A percentile compares a stretch with the other conserved stretches of the same genome.
Evolutionary conservation across 1,140 invertebrate species (phyloP).

Genomic region (Antheraea mylitta): DNA sequence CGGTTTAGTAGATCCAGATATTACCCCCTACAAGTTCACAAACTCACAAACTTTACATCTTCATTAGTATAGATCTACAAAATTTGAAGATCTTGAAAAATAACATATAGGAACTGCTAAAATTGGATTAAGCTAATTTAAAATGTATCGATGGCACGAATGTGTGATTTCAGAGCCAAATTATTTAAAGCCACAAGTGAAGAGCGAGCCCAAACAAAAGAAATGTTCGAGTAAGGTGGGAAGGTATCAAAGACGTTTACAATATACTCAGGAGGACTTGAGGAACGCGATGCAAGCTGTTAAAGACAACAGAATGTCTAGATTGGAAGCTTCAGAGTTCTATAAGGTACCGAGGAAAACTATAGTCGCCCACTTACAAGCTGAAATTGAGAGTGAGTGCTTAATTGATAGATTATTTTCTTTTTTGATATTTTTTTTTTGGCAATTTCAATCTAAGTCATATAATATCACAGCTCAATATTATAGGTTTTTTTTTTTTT

Average conservation of each 20-base stretch:
- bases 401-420: too few relatives aligned
- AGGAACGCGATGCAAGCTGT: conserved; percentile 4
- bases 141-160: too few relatives aligned
- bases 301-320: conserved; percentile 4
- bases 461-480: too few relatives aligned
- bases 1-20: too few relatives aligned
- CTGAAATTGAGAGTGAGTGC: conserved; percentile 5
- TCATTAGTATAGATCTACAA: too few relatives aligned
- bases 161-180: too few relatives aligned
- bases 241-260: conserved; percentile 33
- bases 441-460: not conserved
- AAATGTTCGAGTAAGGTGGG: conserved; percentile 37
- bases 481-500: too few relatives aligned
- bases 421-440: not conserved
- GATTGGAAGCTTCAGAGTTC: not conserved
- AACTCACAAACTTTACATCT: too few relatives aligned
- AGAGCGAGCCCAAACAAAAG: conserved; percentile 6
- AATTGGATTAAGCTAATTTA: too few relatives aligned
- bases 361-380: conserved; percentile 6
- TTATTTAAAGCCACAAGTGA: not conserved
- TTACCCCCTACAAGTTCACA: too few relatives aligned
- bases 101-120: too few relatives aligned
- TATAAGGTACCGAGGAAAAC: conserved; percentile 14
- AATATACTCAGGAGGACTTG: conserved; percentile 11
- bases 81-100: too few relatives aligned